A percentile compares a stretch with the other conserved stretches of the same genome.
These are phyloP conservation scores for Pachymerium ferrugineum DNA, from an alignment of 2,888 invertebrate genomes.

Conservation along the genomic window DNA sequence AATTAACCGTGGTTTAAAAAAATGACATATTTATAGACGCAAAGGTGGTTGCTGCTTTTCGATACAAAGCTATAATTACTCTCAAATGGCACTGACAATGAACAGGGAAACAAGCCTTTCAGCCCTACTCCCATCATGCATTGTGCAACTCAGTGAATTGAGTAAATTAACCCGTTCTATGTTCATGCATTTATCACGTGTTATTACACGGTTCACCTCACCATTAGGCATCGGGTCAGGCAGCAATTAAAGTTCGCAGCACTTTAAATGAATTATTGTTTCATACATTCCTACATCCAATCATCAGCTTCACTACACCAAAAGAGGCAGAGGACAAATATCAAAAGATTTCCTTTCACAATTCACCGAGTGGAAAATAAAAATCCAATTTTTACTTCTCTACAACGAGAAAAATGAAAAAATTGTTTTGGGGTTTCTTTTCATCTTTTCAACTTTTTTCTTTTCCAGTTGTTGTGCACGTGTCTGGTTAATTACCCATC, in stretches of 20 bases:
- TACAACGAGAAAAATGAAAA: too few relatives aligned
- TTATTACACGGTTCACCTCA: constrained; percentile 27
- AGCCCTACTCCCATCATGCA: constrained; percentile 19
- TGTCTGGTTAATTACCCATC: neutral
- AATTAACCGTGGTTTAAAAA: neutral
- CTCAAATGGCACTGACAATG: constrained; percentile 19
- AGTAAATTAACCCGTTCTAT: constrained; percentile 27
- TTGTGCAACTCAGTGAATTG: constrained; percentile 22
- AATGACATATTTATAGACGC: neutral
- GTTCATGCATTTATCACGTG: constrained; percentile 20
- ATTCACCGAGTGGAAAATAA: neutral
- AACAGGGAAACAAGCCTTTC: constrained; percentile 22
- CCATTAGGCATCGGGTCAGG: constrained; percentile 27
- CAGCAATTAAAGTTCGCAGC: constrained; percentile 27
- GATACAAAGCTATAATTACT: constrained; percentile 22
- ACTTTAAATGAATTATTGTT: constrained; percentile 27
- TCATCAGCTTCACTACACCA: constrained; percentile 18
- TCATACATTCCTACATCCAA: constrained; percentile 10
- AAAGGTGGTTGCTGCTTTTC: constrained; percentile 1
- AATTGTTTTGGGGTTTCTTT: too few relatives aligned
- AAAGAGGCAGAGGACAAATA: constrained; percentile 1
- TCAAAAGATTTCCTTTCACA: neutral
- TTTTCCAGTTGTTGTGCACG: neutral
- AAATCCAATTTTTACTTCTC: neutral
- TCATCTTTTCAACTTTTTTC: too few relatives aligned